Conservation (phyloP, 2,797 vertebrate genomes). For the Microctenopoma stevenorrisi region DNA sequence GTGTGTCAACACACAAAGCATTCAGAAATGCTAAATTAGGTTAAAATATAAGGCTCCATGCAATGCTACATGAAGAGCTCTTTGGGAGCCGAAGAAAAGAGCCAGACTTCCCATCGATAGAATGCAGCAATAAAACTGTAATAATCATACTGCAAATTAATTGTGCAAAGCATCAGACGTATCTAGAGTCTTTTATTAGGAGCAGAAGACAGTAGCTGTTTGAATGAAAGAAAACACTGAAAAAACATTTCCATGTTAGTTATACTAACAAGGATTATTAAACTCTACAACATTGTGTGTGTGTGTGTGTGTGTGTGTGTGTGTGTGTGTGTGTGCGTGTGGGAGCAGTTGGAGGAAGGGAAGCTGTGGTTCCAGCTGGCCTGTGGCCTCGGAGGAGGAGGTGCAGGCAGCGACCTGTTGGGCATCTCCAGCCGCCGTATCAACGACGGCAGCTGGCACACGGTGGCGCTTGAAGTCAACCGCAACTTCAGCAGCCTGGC, state of each 20-base stretch:
- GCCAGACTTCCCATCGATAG: not conserved
- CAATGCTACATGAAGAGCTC: too few relatives aligned
- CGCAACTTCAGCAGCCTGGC: constrained; percentile 94
- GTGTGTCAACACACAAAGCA: too few relatives aligned
- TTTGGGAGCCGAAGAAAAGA: too few relatives aligned
- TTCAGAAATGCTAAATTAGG: too few relatives aligned
- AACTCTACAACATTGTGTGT: too few relatives aligned
- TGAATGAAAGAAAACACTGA: not conserved
- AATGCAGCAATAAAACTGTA: not conserved
- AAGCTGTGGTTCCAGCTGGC: constrained; percentile 96
- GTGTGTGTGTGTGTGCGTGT: constrained; percentile 17
- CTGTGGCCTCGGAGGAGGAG: constrained; percentile 81
- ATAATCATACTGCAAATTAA: not conserved
- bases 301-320: too few relatives aligned
- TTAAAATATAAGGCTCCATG: too few relatives aligned
- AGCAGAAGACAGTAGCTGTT: not conserved
- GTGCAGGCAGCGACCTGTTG: constrained; percentile 83
- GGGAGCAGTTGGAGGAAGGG: constrained; percentile 89
- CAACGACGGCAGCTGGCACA: constrained; percentile 96
- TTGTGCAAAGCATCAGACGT: not conserved
- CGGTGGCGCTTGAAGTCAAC: constrained; percentile 92
- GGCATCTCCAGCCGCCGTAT: constrained; percentile 92
- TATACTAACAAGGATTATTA: not conserved
- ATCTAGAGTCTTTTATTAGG: not conserved
- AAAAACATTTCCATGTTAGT: not conserved